phyloP scores from a whole-genome alignment of 2,888 invertebrate genomes.

The Hyalella azteca region DNA sequence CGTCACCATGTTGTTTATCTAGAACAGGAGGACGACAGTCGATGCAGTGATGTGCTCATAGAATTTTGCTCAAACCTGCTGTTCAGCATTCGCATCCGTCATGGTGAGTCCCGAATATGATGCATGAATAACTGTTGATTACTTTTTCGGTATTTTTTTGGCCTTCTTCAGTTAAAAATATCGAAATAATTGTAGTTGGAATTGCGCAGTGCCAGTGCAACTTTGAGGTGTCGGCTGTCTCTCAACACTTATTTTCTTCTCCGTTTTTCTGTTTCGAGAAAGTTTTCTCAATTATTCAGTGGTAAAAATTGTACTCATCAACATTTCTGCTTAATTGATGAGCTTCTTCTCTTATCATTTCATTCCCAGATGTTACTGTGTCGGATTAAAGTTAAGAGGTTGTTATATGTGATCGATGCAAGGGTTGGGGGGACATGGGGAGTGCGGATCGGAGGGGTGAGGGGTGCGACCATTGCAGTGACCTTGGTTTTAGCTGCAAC shows the following conservation, averaged over 20 bases:
- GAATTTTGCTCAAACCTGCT: not conserved
- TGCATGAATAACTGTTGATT: not conserved
- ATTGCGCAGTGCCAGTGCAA: constrained; percentile 22
- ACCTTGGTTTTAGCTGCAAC: constrained; percentile 33
- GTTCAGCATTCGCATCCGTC: constrained; percentile 22
- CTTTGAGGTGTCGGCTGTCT: constrained; percentile 19
- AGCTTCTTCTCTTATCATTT: not conserved
- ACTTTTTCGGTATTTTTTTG: not conserved
- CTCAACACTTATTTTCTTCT: not conserved
- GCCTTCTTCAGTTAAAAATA: constrained; percentile 20
- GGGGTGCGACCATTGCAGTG: constrained; percentile 31
- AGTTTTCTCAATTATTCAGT: not conserved
- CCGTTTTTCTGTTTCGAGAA: not conserved
- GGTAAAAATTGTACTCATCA: not conserved
- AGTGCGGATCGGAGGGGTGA: not conserved
- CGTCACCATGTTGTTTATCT: constrained; percentile 34
- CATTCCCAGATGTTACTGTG: not conserved
- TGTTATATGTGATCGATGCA: constrained; percentile 36
- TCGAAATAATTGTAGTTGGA: constrained; percentile 4
- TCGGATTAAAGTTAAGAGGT: constrained; percentile 29
- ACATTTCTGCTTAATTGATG: not conserved
- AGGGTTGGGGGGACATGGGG: constrained; percentile 22
- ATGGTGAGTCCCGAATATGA: not conserved
- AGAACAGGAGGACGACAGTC: constrained; percentile 20
- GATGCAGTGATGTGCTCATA: constrained; percentile 30